These are phyloP conservation scores for Argyra leucocephala DNA, from an alignment of 2,888 invertebrate genomes.

Conservation along the genomic window DNA sequence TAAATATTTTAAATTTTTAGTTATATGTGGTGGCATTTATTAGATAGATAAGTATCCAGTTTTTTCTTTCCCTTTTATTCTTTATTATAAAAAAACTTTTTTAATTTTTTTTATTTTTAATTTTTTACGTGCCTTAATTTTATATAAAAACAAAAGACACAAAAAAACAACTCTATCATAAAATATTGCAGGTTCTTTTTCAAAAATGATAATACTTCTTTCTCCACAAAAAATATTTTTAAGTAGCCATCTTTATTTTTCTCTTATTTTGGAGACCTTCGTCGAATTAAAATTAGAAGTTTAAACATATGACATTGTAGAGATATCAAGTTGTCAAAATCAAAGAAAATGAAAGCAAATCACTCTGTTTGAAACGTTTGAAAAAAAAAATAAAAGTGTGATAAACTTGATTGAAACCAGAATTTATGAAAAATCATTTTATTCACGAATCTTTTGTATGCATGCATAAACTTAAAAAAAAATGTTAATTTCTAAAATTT, in stretches of 20 bases:
- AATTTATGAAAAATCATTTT: no score
- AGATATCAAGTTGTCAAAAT: background rate
- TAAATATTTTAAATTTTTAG: background rate
- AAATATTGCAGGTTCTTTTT: background rate
- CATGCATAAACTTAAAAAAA: no score
- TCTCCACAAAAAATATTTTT: background rate
- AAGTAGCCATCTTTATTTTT: background rate
- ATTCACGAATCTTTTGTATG: no score
- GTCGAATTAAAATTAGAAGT: background rate
- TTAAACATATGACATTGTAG: background rate
- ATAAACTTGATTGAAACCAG: no score
- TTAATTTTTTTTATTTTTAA: background rate
- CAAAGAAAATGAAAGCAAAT: no score
- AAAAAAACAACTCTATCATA: background rate
- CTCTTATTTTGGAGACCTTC: background rate
- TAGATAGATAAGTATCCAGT: background rate
- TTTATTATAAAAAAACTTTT: background rate
- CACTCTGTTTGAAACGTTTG: no score
- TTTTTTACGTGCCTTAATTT: background rate
- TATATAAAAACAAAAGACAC: background rate
- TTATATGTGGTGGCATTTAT: slow-evolving; percentile 3
- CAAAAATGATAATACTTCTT: background rate
- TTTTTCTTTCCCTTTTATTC: background rate
- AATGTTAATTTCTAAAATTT: no score
- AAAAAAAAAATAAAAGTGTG: no score